Percentiles rank a stretch among this genome's conserved stretches.
Conservation (phyloP, 2,797 vertebrate species). For the Falco berigora region DNA sequence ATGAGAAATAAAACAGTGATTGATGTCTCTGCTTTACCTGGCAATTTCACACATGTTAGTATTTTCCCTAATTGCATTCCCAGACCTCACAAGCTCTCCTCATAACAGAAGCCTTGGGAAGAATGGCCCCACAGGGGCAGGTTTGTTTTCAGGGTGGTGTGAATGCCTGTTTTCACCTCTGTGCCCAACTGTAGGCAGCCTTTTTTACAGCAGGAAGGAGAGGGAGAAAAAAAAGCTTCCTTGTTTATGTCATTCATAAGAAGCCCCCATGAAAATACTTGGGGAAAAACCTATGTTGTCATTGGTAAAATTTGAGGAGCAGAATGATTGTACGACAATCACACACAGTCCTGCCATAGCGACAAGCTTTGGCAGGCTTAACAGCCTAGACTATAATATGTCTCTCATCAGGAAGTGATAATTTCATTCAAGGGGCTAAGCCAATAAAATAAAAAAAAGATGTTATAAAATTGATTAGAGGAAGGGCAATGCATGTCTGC, state of each 20-base stretch:
- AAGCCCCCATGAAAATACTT: background rate
- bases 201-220: background rate
- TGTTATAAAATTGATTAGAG: background rate
- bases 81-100: background rate
- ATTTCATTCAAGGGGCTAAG: slow-evolving; percentile 16
- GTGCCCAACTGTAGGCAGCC: background rate
- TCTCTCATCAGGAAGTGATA: background rate
- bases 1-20: background rate
- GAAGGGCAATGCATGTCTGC: background rate
- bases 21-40: background rate
- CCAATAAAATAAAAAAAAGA: background rate
- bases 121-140: background rate
- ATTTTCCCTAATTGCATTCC: background rate
- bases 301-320: background rate
- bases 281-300: background rate
- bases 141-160: background rate
- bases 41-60: background rate
- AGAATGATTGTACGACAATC: background rate
- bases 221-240: background rate
- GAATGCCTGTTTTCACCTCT: background rate
- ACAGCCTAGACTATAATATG: background rate
- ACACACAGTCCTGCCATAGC: background rate
- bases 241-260: background rate
- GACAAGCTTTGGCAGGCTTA: background rate
- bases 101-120: background rate